Evolutionary conservation across 1,140 invertebrate species (phyloP), one percentile per base, ranked within the genome.

Genomic region (Drosophila ohnishii): DNA sequence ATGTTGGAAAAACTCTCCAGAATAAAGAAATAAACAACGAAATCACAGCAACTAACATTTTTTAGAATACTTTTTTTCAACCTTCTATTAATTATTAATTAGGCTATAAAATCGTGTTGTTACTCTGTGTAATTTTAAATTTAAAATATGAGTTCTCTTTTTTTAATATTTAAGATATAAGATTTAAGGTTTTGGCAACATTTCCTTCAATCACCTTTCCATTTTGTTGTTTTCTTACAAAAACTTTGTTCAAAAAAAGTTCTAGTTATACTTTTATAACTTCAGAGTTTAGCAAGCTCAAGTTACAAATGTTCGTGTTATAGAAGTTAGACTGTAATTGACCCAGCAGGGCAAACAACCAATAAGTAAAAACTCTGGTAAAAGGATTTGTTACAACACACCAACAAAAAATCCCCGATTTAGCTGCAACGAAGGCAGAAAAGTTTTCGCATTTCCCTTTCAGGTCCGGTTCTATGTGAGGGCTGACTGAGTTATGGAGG

Each of bases 381-480:
- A 40, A 67, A 67, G 63, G 53, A 71, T 59, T 71, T 35, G 51
- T 48, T 69, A 61, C 37, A 61, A 25, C 19, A 57, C 34, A 60
- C 28, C 48, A 32, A 1, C 13, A 44, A 55, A 50, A 53, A 59
- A 39, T 39, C 25, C 50, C 3, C 10, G 37, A 57, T 19, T 34
- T 16, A 32, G 34, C 32, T 70, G 47, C 62, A 51, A 28, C 22
- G 30, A 42, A 69, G 37, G 45, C 61, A 40, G 2, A 37, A 58
- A 59, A 71, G 32, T 70, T 67, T 71, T 30, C 51, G 34, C 40
- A 40, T 34, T 67, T 28, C 25, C 55, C n/a, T 13, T 32, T 30
- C 3, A 10, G 34, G 5, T 34, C 14, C 8, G 28, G 11, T 5
- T 40, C 14, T 50, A 8, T 19, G 28, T n/a, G 56, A 13, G n/a